A percentile compares a stretch with the other conserved stretches of the same genome.
phyloP scores from a whole-genome alignment of 2,797 vertebrate species.

The Argya squamiceps region DNA sequence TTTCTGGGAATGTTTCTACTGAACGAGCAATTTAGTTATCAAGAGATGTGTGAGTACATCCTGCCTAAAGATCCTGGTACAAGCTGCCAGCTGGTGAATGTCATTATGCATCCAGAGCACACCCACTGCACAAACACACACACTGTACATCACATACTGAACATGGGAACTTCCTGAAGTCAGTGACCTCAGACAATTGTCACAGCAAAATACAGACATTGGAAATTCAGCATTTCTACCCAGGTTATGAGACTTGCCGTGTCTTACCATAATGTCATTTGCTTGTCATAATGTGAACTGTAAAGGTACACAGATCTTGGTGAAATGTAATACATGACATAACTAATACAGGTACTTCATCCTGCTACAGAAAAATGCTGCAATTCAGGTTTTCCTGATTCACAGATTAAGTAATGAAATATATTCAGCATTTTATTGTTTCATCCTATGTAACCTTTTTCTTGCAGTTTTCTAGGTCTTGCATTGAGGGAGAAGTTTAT shows the following conservation, averaged over 20 bases:
- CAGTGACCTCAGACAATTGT: neutral
- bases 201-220: neutral
- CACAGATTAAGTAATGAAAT: neutral
- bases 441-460: neutral
- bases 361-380: neutral
- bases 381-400: neutral
- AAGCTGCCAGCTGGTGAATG: neutral
- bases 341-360: neutral
- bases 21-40: neutral
- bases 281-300: neutral
- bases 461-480: slow-evolving; percentile 50
- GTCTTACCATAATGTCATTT: neutral
- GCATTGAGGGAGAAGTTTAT: slow-evolving; percentile 38
- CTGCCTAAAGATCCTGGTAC: neutral
- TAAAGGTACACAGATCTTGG: neutral
- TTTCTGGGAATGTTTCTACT: neutral
- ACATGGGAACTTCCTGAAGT: neutral
- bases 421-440: neutral
- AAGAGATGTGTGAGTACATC: neutral
- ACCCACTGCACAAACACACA: neutral
- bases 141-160: neutral
- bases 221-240: neutral
- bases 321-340: neutral
- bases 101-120: neutral
- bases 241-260: neutral